Evolutionary conservation across 1,140 invertebrate genomes (phyloP), one percentile per base, ranked within the genome.

Genomic region (Arion vulgaris): DNA sequence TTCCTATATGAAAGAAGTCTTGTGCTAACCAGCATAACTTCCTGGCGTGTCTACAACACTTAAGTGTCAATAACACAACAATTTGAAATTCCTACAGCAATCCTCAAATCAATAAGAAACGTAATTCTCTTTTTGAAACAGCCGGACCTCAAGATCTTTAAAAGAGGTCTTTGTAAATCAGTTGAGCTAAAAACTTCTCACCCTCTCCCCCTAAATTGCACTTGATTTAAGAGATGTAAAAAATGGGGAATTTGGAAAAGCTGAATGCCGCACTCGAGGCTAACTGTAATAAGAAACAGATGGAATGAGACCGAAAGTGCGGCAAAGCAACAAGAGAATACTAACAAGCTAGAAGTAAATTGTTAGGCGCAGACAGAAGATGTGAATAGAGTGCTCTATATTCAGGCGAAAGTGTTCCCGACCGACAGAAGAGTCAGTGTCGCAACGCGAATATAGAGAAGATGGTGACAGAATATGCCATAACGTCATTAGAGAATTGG

Each of bases 181-280:
- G 7, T 39, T 34, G 13, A 38, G 38, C 13, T 17, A 71, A 39
- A 39, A 71, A 23, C 68, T n/a, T n/a, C n/a, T 32, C n/a, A 9
- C 62, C 62, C 15, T 45, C 41, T 15, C 15, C 41, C 41, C 41
- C 41, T 15, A 57, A 57, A 57, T 57, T 57, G 26, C 53, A 57
- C 53, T 57, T 57, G 53, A 57, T 57, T 39, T 71, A 71, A 71
- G 34, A 38, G 68, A 19, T 71, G 32, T 39, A 71, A 71, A 19
- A 39, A n/a, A 71, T 23, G 38, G 13, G 38, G 38, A 15, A 1
- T 23, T 71, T 71, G 7, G 68, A 71, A 57, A 15, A 23, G 53
- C 26, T 57, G 53, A 57, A 57, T 57, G 26, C 53, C 68, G 4
- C 38, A 71, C 32, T 71, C 34, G 32, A 71, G 23, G 32, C 68